Percentiles rank a stretch among this genome's conserved stretches.
phyloP scores from a whole-genome alignment of 2,888 invertebrate species.

The Oxyscelio sp. region DNA sequence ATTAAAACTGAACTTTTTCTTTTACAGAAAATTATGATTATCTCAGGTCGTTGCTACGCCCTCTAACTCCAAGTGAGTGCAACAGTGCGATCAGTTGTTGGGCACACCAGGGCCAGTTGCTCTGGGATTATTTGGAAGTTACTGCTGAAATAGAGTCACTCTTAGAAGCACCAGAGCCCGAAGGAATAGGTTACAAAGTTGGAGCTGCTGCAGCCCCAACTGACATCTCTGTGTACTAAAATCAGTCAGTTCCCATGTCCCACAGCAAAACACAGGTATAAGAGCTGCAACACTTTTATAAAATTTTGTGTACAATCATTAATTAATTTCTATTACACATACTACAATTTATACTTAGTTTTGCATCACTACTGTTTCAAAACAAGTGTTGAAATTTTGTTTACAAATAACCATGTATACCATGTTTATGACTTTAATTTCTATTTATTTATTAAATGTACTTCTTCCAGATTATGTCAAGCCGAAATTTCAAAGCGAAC shows the following conservation, averaged over 20 bases:
- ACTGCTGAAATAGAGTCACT: constrained; percentile 90
- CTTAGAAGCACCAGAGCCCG: constrained; percentile 80
- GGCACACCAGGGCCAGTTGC: constrained; percentile 92
- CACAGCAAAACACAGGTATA: constrained; percentile 90
- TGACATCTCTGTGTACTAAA: constrained; percentile 89
- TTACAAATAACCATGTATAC: too few relatives aligned
- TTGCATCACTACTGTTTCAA: too few relatives aligned
- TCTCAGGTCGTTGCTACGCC: constrained; percentile 90
- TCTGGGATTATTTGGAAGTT: constrained; percentile 92
- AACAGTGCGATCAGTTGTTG: constrained; percentile 91
- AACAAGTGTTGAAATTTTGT: too few relatives aligned
- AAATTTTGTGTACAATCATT: too few relatives aligned
- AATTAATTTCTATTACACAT: too few relatives aligned
- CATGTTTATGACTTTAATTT: too few relatives aligned
- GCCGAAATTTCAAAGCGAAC: constrained; percentile 90
- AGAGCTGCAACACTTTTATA: too few relatives aligned
- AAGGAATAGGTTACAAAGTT: constrained; percentile 87
- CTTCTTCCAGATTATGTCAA: constrained; percentile 89
- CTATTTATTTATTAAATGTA: too few relatives aligned
- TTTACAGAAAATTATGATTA: constrained; percentile 91
- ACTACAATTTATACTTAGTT: too few relatives aligned
- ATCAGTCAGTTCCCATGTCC: constrained; percentile 89
- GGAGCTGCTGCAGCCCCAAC: constrained; percentile 89
- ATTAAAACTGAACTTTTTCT: too few relatives aligned
- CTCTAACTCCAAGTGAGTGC: constrained; percentile 90